Base-by-base conservation (phyloP, 2,113 vertebrate genomes). In the Psophia crepitans region DNA sequence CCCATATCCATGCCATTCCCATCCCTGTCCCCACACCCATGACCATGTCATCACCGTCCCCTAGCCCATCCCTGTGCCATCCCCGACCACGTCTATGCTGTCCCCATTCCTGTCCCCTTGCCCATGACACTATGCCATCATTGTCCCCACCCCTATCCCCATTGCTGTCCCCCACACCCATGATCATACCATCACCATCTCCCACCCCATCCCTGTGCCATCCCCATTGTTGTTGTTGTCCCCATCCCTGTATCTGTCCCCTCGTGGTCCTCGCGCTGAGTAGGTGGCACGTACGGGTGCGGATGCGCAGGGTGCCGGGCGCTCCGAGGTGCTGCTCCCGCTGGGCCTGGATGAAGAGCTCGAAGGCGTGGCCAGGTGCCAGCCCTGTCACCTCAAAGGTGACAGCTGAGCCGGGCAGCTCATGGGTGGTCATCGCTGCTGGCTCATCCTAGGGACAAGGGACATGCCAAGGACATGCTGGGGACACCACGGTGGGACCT, bases 361-460 rank as follows among this genome's bases (percentile, higher is more conserved):
- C 94, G 0, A 96, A 96, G 69, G 90, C 17, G 2, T 5, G 90
- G 11, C 96, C 96, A 0, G 96, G 93, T 49, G 86, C 35, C 79
- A 97, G 70, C 43, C 95, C 95, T 9, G 96, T 75, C 73, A 87
- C 96, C 15, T 94, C 91, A 2, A 96, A 96, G 73, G 96, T 51
- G 5, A 54, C 89, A 12, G 83, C 83, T 1, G 91, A 90, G 15
- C 89, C 44, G 0, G 96, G 96, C 26, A 96, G 73, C 27, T 96
- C 66, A 0, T 96, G 90, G 1, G 69, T 90, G 39, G 70, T 77
- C 92, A 87, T 81, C 1, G 70, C 87, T 1, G 58, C 77, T 1
- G 92, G 87, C 9, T 88, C 22, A 1, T 95, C 95, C 94, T 96
- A 43, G 66, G 78, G 53, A 92, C 64, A 81, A 60, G 35, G 43